Evolutionary conservation across 1,140 invertebrate species (phyloP), one percentile per base, ranked within the genome.

Genomic region (Harpegnathos saltator): DNA sequence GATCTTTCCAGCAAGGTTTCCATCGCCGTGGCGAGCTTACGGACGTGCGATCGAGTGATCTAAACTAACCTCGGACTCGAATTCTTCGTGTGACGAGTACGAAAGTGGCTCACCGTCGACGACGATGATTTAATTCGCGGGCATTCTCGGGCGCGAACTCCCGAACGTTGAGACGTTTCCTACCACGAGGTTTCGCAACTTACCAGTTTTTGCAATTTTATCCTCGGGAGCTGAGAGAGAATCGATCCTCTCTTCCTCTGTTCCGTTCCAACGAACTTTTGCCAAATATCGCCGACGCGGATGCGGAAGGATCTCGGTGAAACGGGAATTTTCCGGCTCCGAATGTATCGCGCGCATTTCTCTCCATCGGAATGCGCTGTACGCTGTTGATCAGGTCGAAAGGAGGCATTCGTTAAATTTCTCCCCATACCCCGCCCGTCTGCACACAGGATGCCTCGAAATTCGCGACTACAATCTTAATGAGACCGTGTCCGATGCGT

Each of bases 161-260:
- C n/a, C 56, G 17, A 24, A 29, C 24, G 1, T 3, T n/a, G 5
- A 33, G 33, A 71, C 59, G 82, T 85, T 85, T 87, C 22, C 58
- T 82, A 7, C 19, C 3, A 58, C 7, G 1, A 38, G 33, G 9
- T 3, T 2, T 58, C 14, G 29, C 15, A 22, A 33, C 17, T 71
- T 56, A 33, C 14, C 1, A 9, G 38, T 58, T 72, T n/a, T 14
- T 22, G 19, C 14, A 52, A 22, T 9, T 44, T 44, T 44, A 9
- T 9, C 38, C 2, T 12, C n/a, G 17, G 2, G 0, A 5, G 7
- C 5, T 19, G 5, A 56, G n/a, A 22, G n/a, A 19, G 58, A 33
- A 54, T 7, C n/a, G n/a, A 9, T 58, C 3, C 4, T 85, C 68
- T 33, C 62, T 62, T 38, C 77, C 44, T 73, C 56, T 58, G 29